These are phyloP conservation scores for Calyptommatus sinebrachiatus DNA, from an alignment of 2,113 vertebrate species.

Conservation along the genomic window DNA sequence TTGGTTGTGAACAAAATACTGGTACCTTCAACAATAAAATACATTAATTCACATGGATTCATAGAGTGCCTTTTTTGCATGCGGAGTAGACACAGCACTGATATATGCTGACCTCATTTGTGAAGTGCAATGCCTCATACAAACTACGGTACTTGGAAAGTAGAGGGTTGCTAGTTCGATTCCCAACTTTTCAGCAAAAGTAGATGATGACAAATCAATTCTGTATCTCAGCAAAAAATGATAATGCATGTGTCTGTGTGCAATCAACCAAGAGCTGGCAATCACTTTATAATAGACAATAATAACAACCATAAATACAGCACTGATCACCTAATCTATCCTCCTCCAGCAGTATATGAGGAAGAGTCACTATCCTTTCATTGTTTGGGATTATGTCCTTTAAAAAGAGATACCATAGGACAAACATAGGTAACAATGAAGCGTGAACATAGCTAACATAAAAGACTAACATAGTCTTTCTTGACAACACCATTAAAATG, in stretches of 20 bases:
- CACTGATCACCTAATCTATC: background rate
- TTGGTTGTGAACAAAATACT: background rate
- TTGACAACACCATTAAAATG: background rate
- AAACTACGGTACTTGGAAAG: background rate
- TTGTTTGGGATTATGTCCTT: background rate
- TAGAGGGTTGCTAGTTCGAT: no score
- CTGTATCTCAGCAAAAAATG: no score
- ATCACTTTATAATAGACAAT: no score
- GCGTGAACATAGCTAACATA: background rate
- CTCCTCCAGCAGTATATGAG: background rate
- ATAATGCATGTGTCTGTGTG: no score
- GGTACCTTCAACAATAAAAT: background rate
- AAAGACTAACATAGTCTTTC: background rate
- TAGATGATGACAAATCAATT: no score
- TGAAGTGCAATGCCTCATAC: background rate
- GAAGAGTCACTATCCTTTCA: background rate
- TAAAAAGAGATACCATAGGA: background rate
- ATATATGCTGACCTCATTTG: background rate
- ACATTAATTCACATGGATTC: background rate
- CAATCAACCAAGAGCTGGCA: no score
- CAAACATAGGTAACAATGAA: no score
- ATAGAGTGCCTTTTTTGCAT: background rate
- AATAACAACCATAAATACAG: background rate
- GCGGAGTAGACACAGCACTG: background rate
- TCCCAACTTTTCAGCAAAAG: no score